A percentile compares a stretch with the other conserved stretches of the same genome.
phyloP scores from a whole-genome alignment of 2,113 vertebrate genomes.

The human region DNA sequence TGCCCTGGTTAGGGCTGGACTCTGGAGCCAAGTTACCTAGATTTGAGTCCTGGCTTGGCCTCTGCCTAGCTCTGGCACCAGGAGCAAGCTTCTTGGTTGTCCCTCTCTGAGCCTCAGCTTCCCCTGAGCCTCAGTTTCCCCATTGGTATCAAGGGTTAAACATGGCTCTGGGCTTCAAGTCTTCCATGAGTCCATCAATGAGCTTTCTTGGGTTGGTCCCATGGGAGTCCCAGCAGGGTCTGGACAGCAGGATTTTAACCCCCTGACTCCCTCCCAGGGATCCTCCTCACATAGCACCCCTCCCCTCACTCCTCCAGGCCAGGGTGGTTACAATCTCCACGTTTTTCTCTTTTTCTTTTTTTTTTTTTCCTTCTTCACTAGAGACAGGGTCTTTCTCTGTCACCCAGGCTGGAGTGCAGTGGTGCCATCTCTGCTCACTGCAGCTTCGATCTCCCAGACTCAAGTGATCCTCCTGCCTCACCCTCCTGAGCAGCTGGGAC shows the following conservation, averaged over 20 bases:
- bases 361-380: background rate
- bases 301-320: too few species aligned
- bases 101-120: background rate
- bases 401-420: too few species aligned
- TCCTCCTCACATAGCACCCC: fast-evolving
- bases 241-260: background rate
- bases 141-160: background rate
- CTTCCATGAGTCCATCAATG: fast-evolving
- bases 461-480: too few species aligned
- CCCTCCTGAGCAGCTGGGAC: too few species aligned
- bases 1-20: fast-evolving
- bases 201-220: background rate
- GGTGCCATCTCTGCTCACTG: too few species aligned
- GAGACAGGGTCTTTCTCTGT: too few species aligned
- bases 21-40: fast-evolving
- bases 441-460: too few species aligned
- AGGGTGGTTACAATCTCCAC: background rate
- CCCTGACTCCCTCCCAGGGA: fast-evolving
- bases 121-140: background rate
- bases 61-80: background rate
- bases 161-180: background rate
- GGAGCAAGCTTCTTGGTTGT: background rate
- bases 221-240: background rate
- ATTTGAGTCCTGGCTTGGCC: fast-evolving
- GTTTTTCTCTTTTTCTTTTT: too few species aligned